Evolutionary conservation across 2,797 vertebrate genomes (phyloP).

Genomic region (Hypotaenidia okinawae): DNA sequence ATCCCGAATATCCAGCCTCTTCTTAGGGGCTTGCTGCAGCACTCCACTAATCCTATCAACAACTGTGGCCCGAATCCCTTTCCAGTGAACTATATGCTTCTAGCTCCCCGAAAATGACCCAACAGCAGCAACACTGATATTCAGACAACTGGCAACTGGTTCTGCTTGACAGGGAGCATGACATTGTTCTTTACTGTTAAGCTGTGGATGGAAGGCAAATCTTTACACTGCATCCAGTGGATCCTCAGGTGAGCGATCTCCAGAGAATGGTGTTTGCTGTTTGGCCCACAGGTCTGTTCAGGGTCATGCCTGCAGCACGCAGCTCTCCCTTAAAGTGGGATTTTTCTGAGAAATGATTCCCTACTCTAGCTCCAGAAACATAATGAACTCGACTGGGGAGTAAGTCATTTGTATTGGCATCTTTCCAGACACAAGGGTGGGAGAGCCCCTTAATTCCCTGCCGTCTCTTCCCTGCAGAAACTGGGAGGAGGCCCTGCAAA

Average conservation of each 20-base stretch:
- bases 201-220: neutral
- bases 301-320: neutral
- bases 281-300: neutral
- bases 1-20: neutral
- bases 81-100: neutral
- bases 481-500: neutral
- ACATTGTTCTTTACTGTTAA: neutral
- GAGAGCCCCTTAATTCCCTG: neutral
- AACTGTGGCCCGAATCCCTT: neutral
- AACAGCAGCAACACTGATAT: neutral
- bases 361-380: neutral
- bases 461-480: neutral
- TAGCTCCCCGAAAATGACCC: slow-evolving; percentile 15
- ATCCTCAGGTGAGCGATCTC: neutral
- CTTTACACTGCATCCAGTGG: neutral
- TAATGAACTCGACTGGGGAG: neutral
- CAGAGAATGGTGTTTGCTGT: accelerated
- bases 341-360: slow-evolving; percentile 28
- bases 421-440: neutral
- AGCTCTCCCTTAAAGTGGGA: accelerated
- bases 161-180: neutral
- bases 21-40: neutral
- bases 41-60: neutral
- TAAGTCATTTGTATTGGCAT: neutral
- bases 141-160: neutral